phyloP scores from a whole-genome alignment of 30 jellyfish, hydroid and myxozoan genomes.

The Chrysaora quinquecirrha region DNA sequence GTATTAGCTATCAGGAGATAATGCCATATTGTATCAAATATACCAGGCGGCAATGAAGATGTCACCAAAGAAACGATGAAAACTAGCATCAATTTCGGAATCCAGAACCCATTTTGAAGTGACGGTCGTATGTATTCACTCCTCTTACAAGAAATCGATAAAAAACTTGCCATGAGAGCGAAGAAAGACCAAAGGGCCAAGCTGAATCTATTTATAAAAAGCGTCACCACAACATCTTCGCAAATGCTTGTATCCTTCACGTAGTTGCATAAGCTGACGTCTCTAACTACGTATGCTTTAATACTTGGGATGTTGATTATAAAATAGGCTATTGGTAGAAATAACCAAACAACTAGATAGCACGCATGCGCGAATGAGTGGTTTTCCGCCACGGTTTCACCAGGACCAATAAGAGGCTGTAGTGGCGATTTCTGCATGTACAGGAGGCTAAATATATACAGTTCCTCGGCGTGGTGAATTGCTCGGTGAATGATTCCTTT shows the following conservation, averaged over 20 bases:
- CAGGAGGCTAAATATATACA: slow-evolving; percentile 39
- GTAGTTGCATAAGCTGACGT: slow-evolving; percentile 78
- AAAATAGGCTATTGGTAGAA: slow-evolving; percentile 49
- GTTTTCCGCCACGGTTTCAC: slow-evolving; percentile 13
- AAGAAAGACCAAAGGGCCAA: slow-evolving; percentile 72
- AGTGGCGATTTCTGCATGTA: slow-evolving; percentile 72
- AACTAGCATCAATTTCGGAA: slow-evolving; percentile 77
- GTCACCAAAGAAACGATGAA: slow-evolving; percentile 73
- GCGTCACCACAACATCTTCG: slow-evolving; percentile 63
- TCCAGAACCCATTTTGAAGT: slow-evolving; percentile 92
- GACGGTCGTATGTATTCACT: slow-evolving; percentile 42
- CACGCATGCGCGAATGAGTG: slow-evolving; percentile 50
- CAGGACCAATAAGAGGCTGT: slow-evolving; percentile 90
- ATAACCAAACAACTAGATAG: slow-evolving; percentile 32
- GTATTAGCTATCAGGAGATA: slow-evolving; percentile 28
- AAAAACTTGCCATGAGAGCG: slow-evolving; percentile 57
- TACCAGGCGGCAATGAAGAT: slow-evolving; percentile 86
- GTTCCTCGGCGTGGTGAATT: slow-evolving; percentile 13
- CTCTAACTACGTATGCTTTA: slow-evolving; percentile 63
- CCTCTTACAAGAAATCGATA: slow-evolving; percentile 31
- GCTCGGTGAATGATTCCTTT: slow-evolving; percentile 16
- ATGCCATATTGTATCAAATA: slow-evolving; percentile 84
- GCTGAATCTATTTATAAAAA: slow-evolving; percentile 78
- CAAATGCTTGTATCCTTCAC: slow-evolving; percentile 54
- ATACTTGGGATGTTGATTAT: slow-evolving; percentile 53